These are phyloP conservation scores for Anableps anableps DNA, from an alignment of 2,797 vertebrate genomes.

Conservation along the genomic window DNA sequence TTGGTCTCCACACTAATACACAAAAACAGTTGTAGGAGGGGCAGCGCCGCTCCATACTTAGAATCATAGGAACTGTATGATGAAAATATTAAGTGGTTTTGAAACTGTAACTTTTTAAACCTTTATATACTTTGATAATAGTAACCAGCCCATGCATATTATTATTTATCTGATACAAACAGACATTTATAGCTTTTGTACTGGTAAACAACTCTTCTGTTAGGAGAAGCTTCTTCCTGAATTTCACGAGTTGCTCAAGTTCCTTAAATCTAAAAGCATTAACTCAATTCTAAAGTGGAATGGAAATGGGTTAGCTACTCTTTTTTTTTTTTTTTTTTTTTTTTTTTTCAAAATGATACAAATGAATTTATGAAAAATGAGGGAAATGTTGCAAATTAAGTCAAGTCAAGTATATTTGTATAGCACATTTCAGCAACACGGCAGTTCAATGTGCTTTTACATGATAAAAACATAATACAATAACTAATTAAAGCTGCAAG, in stretches of 20 bases:
- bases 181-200: no score
- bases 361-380: no score
- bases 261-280: slow-evolving; percentile 32
- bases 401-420: no score
- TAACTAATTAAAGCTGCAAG: no score
- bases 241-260: slow-evolving; percentile 42
- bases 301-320: not conserved
- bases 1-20: no score
- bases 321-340: no score
- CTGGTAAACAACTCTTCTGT: slow-evolving; percentile 20
- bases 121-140: not conserved
- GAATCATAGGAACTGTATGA: not conserved
- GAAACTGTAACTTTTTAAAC: not conserved
- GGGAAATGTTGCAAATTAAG: no score
- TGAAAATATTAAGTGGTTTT: not conserved
- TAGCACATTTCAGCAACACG: no score
- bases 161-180: not conserved
- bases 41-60: not conserved
- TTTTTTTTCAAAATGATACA: no score
- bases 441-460: no score
- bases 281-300: slow-evolving; percentile 56
- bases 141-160: not conserved
- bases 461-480: no score
- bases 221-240: slow-evolving; percentile 25
- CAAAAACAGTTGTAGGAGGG: no score